Percentiles rank a stretch among this genome's conserved stretches.
These are phyloP conservation scores for Triops cancriformis DNA, from an alignment of 1,140 invertebrate genomes.

Conservation along the genomic window DNA sequence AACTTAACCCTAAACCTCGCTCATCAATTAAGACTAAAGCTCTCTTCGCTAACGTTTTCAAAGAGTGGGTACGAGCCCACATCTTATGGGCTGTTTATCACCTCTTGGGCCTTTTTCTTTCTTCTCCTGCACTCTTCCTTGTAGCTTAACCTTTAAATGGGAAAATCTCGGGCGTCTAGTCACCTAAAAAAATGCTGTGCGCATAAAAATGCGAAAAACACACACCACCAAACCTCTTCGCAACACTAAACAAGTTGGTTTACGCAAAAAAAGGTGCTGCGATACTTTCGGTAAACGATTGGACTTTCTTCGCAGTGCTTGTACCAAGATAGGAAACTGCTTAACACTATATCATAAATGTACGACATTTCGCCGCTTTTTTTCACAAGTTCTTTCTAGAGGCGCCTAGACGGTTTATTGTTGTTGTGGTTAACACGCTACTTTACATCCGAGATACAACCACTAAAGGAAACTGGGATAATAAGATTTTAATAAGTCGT, in stretches of 20 bases:
- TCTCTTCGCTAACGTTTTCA: neutral
- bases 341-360: neutral
- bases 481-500: neutral
- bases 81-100: slow-evolving; percentile 14
- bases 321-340: neutral
- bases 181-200: neutral
- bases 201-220: neutral
- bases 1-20: neutral
- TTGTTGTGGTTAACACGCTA: neutral
- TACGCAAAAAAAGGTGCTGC: neutral
- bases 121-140: neutral
- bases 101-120: neutral
- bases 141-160: neutral
- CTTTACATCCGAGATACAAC: neutral
- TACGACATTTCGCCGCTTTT: neutral
- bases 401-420: neutral
- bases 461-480: neutral
- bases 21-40: neutral
- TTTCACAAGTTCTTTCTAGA: neutral
- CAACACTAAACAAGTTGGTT: neutral
- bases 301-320: neutral
- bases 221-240: neutral
- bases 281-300: neutral
- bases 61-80: neutral
- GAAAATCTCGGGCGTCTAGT: neutral